Evolutionary conservation across 2,797 vertebrate genomes (phyloP), one percentile per base, ranked within the genome.

Genomic region (Pagetopsis macropterus): DNA sequence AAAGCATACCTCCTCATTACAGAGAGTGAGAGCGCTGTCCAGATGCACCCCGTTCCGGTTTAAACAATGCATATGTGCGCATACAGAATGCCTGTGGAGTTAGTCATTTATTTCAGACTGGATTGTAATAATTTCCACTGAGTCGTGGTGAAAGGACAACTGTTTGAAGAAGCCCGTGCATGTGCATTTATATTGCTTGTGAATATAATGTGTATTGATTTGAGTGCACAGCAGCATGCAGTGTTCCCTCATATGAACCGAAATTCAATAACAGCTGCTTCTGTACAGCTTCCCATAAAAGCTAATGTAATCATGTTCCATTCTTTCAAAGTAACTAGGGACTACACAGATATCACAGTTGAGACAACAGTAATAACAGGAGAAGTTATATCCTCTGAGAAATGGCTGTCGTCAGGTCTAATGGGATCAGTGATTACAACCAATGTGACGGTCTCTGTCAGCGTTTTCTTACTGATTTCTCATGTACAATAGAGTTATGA

Each of bases 221-320:
- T 37, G 5, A 48, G 45, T 3, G 2, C 23, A 44, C 3, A n/a
- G 44, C 31, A 9, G 44, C 1, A 0, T 9, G 19, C 23, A 56
- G 54, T 23, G 3, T 68, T 77, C 37, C 51, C 52, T 77, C 63
- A 64, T 40, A 55, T 17, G 48, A 80, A 78, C 27, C 58, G 10
- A 63, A 80, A 84, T 52, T 65, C 55, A 84, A 84, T 80, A 75
- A 70, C 12, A 37, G 37, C 68, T n/a, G 60, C 60, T 56, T 63
- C 65, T 72, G 60, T 59, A 21, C 72, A 54, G 56, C 46, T 33
- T 66, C 71, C 40, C 65, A 59, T 65, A 51, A 78, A 75, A 56
- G 57, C 49, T 59, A 81, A 78, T 72, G 46, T n/a, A 48, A 67
- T 78, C 48, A 66, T 27, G 57, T 33, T 72, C 19, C 33, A 15